phyloP scores from a whole-genome alignment of 2,113 vertebrate species.

The Entomyzon cyanotis region DNA sequence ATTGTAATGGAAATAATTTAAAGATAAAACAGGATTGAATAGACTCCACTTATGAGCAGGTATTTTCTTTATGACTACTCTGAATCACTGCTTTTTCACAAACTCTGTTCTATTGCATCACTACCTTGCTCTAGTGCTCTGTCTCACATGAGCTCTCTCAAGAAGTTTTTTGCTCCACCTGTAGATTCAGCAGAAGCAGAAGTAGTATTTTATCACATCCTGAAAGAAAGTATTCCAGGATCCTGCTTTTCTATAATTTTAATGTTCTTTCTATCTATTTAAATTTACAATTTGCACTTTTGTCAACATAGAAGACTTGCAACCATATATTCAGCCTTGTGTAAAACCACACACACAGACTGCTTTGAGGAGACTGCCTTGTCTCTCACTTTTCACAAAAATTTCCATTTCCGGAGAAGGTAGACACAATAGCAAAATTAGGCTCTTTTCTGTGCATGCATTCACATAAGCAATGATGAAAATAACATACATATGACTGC shows the following conservation, averaged over 20 bases:
- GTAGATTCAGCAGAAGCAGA: not conserved
- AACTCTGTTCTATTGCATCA: not conserved
- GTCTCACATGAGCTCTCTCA: not conserved
- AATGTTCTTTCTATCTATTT: not conserved
- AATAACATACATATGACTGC: not conserved
- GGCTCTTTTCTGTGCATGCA: not conserved
- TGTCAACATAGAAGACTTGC: not conserved
- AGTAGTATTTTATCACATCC: not conserved
- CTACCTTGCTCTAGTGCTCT: not conserved
- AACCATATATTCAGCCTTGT: not conserved
- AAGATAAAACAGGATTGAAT: not conserved
- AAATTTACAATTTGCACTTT: not conserved
- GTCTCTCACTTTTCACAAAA: accelerated
- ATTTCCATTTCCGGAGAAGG: not conserved
- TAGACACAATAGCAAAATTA: not conserved
- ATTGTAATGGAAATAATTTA: not conserved
- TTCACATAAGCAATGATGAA: not conserved
- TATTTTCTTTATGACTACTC: not conserved
- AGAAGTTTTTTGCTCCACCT: not conserved
- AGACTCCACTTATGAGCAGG: not conserved
- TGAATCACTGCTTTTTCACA: not conserved
- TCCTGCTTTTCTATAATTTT: not conserved
- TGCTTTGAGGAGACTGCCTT: not conserved
- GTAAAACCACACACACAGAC: not conserved
- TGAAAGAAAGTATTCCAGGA: not conserved